phyloP scores from a whole-genome alignment of 2,113 vertebrate species.

The Eublepharis macularius region DNA sequence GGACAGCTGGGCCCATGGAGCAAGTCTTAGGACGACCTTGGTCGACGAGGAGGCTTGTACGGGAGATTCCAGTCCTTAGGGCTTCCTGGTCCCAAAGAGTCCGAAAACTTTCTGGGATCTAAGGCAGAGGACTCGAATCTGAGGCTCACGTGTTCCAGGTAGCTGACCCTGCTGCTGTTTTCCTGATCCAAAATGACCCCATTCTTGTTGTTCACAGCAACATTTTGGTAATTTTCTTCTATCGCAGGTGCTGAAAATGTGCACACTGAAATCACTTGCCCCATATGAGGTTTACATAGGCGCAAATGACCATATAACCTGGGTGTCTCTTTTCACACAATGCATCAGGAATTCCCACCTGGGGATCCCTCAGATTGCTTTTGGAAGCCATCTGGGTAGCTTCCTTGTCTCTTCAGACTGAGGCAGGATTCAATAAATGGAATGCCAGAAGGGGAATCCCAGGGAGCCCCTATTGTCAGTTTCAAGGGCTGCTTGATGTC shows the following conservation, averaged over 20 bases:
- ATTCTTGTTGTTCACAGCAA: background rate
- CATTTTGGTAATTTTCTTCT: background rate
- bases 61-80: too few species aligned
- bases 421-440: background rate
- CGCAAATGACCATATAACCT: too few species aligned
- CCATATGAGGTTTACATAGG: background rate
- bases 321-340: background rate
- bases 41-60: too few species aligned
- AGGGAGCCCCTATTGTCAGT: background rate
- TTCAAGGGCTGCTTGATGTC: too few species aligned
- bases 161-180: background rate
- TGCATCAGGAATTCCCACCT: background rate
- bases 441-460: background rate
- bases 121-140: too few species aligned
- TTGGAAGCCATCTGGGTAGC: background rate
- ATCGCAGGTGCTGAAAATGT: background rate
- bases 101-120: too few species aligned
- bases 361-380: background rate
- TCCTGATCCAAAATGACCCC: background rate
- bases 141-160: too few species aligned
- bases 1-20: too few species aligned
- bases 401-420: too few species aligned
- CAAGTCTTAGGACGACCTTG: too few species aligned
- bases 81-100: too few species aligned
- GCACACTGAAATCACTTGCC: too few species aligned